Percentiles rank a stretch among this genome's conserved stretches.
Evolutionary conservation across 2,113 vertebrate species (phyloP).

Genomic region (Telmatochromis sp.): DNA sequence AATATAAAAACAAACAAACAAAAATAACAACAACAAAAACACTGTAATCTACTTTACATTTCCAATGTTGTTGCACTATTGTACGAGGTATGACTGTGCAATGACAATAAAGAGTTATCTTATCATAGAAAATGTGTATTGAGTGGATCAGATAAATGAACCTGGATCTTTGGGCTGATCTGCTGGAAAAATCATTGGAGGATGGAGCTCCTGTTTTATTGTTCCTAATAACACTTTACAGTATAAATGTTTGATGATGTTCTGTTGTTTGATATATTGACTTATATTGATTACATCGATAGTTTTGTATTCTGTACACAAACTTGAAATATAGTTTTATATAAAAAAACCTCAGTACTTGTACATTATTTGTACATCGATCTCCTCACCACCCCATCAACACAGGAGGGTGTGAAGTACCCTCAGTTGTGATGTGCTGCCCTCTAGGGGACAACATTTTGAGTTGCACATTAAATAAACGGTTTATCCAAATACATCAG

Average conservation of each 20-base stretch:
- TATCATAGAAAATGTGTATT: neutral
- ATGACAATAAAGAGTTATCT: neutral
- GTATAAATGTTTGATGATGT: neutral
- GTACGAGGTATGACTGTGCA: neutral
- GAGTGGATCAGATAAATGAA: neutral
- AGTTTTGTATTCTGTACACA: neutral
- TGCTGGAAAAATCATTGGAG: neutral
- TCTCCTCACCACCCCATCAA: neutral
- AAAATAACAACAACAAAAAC: neutral
- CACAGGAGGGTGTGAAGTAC: neutral
- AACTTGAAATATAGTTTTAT: neutral
- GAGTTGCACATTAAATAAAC: neutral
- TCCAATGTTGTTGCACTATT: neutral
- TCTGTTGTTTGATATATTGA: neutral
- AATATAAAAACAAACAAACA: neutral
- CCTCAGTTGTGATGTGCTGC: neutral
- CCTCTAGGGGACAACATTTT: neutral
- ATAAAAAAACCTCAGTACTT: fast-evolving
- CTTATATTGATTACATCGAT: no score
- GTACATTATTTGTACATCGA: neutral
- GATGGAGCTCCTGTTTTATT: neutral
- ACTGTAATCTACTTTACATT: neutral
- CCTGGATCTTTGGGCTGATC: neutral
- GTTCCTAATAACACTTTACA: neutral
- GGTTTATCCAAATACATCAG: neutral